phyloP scores from a whole-genome alignment of 2,113 vertebrate genomes.

The Atherinomorus stipes region DNA sequence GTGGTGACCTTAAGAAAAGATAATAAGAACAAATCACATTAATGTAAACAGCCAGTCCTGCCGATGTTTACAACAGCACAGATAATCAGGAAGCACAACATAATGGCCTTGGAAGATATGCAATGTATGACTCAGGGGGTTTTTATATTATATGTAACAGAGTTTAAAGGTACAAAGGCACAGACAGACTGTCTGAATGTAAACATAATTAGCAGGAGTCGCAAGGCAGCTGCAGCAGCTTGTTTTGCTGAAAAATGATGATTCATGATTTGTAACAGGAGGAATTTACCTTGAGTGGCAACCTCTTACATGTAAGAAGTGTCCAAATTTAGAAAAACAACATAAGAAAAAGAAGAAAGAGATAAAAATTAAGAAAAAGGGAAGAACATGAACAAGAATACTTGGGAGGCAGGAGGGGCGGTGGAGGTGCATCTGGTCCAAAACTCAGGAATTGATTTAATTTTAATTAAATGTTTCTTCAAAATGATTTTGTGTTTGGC shows the following conservation, averaged over 20 bases:
- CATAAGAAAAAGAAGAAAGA: no score
- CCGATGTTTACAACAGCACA: slow-evolving; percentile 42
- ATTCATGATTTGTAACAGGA: neutral
- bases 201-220: slow-evolving; percentile 6
- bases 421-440: no score
- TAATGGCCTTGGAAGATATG: slow-evolving; percentile 15
- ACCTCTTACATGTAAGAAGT: neutral
- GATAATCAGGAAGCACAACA: slow-evolving; percentile 29
- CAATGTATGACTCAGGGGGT: neutral
- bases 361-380: no score
- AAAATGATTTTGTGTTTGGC: no score
- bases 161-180: slow-evolving; percentile 4
- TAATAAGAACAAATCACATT: slow-evolving; percentile 57
- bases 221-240: neutral
- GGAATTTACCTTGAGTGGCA: slow-evolving; percentile 15
- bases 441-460: no score
- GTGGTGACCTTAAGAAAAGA: slow-evolving; percentile 48
- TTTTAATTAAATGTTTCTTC: no score
- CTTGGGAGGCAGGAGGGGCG: no score
- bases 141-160: neutral
- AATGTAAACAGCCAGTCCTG: slow-evolving; percentile 28
- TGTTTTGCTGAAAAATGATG: slow-evolving; percentile 9
- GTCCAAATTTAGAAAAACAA: neutral
- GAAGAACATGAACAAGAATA: no score
- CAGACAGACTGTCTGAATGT: neutral